These are phyloP conservation scores for Caenorhabditis angaria DNA, from an alignment of 2,888 invertebrate genomes.

Conservation along the genomic window DNA sequence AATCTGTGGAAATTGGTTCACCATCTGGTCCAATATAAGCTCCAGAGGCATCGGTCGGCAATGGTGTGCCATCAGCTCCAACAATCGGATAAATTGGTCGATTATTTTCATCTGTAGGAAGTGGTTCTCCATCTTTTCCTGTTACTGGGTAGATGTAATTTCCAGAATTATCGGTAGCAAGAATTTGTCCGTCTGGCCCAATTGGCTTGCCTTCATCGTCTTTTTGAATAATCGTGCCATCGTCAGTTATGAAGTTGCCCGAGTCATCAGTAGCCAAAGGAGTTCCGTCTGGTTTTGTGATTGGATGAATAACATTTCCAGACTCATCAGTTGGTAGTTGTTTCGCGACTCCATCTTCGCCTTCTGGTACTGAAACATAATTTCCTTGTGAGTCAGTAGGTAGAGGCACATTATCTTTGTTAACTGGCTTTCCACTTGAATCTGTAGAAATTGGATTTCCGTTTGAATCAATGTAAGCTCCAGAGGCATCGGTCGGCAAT, in stretches of 20 bases:
- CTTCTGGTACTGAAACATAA: slow-evolving; percentile 24
- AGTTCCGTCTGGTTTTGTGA: slow-evolving; percentile 28
- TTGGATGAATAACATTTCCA: slow-evolving; percentile 32
- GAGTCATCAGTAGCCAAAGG: slow-evolving; percentile 25
- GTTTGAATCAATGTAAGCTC: slow-evolving; percentile 3
- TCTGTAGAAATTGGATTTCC: slow-evolving; percentile 14
- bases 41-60: slow-evolving; percentile 29
- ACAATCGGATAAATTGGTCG: slow-evolving; percentile 33
- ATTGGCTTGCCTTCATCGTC: slow-evolving; percentile 11
- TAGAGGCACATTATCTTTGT: slow-evolving; percentile 5
- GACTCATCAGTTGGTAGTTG: slow-evolving; percentile 24
- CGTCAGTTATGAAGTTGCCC: slow-evolving; percentile 22
- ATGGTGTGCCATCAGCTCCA: slow-evolving; percentile 23
- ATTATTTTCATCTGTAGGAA: slow-evolving; percentile 18
- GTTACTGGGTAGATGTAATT: slow-evolving; percentile 12
- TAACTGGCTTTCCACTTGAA: slow-evolving; percentile 25
- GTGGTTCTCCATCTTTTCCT: slow-evolving; percentile 34
- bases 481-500: slow-evolving; percentile 11
- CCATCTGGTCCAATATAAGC: slow-evolving; percentile 6
- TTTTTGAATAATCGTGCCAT: slow-evolving; percentile 9
- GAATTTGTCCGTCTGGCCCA: slow-evolving; percentile 10
- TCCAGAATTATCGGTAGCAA: slow-evolving; percentile 7
- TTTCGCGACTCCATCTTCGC: not conserved
- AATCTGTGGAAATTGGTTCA: slow-evolving; percentile 6
- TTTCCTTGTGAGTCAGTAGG: slow-evolving; percentile 19